Evolutionary conservation across 2,888 invertebrate genomes (phyloP).

Genomic region (Aleiodes alternator): DNA sequence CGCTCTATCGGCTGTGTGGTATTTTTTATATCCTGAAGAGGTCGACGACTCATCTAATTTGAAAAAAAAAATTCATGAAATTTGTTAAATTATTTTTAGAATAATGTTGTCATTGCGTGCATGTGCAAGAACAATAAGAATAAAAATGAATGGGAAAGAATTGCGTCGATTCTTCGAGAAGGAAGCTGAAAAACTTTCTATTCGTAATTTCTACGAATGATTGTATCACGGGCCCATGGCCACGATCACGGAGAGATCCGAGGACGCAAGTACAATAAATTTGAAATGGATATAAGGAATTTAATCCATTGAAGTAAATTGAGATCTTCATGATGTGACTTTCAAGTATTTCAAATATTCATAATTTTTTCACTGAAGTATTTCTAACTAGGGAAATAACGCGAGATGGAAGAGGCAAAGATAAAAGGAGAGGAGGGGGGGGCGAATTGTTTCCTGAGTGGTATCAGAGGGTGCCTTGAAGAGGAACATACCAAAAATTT

Average conservation of each 20-base stretch:
- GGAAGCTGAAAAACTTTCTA: conserved; percentile 7
- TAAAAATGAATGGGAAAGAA: neutral
- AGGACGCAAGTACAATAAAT: conserved; percentile 38
- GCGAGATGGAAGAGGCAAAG: too few species aligned
- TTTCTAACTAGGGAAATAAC: neutral
- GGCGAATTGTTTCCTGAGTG: too few species aligned
- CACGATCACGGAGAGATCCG: conserved; percentile 35
- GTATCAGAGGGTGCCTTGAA: too few species aligned
- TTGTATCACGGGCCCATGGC: conserved; percentile 29
- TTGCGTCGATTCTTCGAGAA: conserved; percentile 18
- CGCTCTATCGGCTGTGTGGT: too few species aligned
- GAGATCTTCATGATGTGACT: too few species aligned
- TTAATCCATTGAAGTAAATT: conserved; percentile 26
- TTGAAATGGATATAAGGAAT: conserved; percentile 27
- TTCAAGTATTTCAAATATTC: neutral
- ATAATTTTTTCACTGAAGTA: neutral
- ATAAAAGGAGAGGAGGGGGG: too few species aligned
- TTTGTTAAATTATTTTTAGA: neutral
- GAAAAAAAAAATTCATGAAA: neutral
- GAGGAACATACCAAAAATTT: too few species aligned
- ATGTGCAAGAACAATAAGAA: neutral
- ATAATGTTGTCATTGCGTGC: neutral
- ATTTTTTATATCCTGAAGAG: too few species aligned
- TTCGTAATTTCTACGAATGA: conserved; percentile 13
- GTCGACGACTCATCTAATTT: too few species aligned